Conservation (phyloP, 2,888 invertebrate genomes). For the Idaea straminata region DNA sequence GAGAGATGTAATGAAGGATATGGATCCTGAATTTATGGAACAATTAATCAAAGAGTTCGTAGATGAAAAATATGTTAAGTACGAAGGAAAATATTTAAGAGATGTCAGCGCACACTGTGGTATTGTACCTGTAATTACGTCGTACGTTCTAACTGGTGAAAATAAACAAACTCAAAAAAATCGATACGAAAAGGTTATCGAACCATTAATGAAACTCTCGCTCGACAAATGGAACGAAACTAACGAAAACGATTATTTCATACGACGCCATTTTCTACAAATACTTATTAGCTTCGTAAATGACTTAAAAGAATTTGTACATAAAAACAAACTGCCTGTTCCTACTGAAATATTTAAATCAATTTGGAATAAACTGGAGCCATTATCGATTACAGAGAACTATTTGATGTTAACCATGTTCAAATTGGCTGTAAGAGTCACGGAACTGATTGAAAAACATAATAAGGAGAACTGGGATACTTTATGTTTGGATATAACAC, state of each 20-base stretch:
- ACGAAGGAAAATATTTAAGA: constrained; percentile 16
- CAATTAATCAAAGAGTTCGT: constrained; percentile 44
- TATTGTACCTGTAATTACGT: constrained; percentile 38
- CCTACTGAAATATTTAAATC: constrained; percentile 40
- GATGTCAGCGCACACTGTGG: constrained; percentile 14
- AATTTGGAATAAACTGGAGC: constrained; percentile 37
- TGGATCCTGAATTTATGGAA: constrained; percentile 44
- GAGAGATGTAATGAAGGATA: constrained; percentile 42
- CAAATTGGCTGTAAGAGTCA: constrained; percentile 41
- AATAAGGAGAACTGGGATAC: constrained; percentile 29
- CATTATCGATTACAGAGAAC: constrained; percentile 43
- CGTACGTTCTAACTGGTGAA: constrained; percentile 44
- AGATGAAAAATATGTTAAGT: constrained; percentile 36
- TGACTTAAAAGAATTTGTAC: constrained; percentile 37
- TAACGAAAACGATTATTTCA: constrained; percentile 24
- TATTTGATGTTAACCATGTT: constrained; percentile 49
- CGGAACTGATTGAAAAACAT: constrained; percentile 36
- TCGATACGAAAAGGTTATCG: constrained; percentile 44
- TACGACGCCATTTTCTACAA: constrained; percentile 32
- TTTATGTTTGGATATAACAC: constrained; percentile 32
- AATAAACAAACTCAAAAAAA: constrained; percentile 42
- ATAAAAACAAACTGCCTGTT: constrained; percentile 32
- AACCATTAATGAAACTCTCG: constrained; percentile 43
- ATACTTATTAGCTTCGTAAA: constrained; percentile 34
- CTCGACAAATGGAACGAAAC: constrained; percentile 39